phyloP scores from a whole-genome alignment of 2,113 vertebrate species.

The Chascanopsetta lugubris region DNA sequence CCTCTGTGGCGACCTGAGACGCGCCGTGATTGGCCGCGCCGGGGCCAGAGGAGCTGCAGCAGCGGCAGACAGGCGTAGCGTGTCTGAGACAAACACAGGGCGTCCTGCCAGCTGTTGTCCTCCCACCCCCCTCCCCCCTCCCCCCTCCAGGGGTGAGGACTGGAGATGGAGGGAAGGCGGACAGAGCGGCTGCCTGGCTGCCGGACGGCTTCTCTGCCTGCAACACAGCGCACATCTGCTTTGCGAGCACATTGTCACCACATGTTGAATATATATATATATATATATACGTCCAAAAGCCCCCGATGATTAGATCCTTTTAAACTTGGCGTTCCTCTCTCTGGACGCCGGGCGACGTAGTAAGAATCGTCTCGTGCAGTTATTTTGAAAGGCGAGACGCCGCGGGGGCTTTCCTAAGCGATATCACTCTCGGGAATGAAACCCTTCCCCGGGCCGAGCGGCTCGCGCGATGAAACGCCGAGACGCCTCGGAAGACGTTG shows the following conservation, averaged over 20 bases:
- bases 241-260: slow-evolving; percentile 40
- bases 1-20: slow-evolving; percentile 39
- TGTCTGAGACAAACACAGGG: slow-evolving; percentile 73
- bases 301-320: slow-evolving; percentile 19
- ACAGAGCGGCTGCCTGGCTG: slow-evolving; percentile 53
- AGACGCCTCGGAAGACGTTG: slow-evolving; percentile 14
- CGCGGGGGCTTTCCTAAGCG: slow-evolving; percentile 12
- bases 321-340: slow-evolving; percentile 14
- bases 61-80: slow-evolving; percentile 53
- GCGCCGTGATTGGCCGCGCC: slow-evolving; percentile 44
- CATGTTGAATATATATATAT: slow-evolving; percentile 39
- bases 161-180: slow-evolving; percentile 38
- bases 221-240: slow-evolving; percentile 47
- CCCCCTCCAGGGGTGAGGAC: slow-evolving; percentile 52
- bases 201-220: slow-evolving; percentile 45
- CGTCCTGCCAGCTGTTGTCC: slow-evolving; percentile 66
- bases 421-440: slow-evolving; percentile 37
- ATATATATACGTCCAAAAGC: no score
- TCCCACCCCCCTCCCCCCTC: no score
- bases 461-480: slow-evolving; percentile 42
- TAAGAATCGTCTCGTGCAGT: slow-evolving; percentile 1
- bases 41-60: slow-evolving; percentile 3
- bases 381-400: no score
- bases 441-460: slow-evolving; percentile 14
- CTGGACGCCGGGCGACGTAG: slow-evolving; percentile 8